Base-by-base conservation (phyloP, 2,888 invertebrate genomes). In the Machimus atricapillus region DNA sequence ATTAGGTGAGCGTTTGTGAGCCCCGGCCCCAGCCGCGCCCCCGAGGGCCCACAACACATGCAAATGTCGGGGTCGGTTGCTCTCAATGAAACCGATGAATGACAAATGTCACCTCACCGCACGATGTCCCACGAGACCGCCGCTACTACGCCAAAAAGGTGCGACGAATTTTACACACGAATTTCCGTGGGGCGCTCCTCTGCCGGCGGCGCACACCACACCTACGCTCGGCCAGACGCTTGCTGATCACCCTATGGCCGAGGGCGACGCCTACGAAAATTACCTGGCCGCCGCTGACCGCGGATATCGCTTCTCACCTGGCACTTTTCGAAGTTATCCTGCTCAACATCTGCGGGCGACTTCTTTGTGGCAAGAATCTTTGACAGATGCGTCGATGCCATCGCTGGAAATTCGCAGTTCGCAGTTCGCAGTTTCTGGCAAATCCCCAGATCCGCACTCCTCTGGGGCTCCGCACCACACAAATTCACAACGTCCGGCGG, bases 341-440 rank as follows among this genome's bases (percentile, higher is more conserved):
- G 82, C 74, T 88, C 86, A 76, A 87, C 77, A 73, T 88, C 88
- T 58, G 88, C 88, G 85, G 77, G 87, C 23, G 88, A 87, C 87
- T 88, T 88, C 82, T 87, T 88, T 77, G 87, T 81, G 37, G 85
- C 86, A 12, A 88, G 74, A 58, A 88, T 87, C 86, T 87, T 88
- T 82, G 88, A 83, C 66, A 88, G 56, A 74, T 88, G 88, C 43
- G 87, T 87, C 27, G 88, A 88, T 85, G 88, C 88, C 88, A 88
- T 88, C 58, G 37, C 31, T 74, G 66, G 66, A 66, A 66, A 23
- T 23, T 19, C 66, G 27, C 9, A 66, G 66, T 23, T 19, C 66
- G 27, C 9, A 66, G 66, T 23, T 66, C 66, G 27, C 9, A 66
- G 27, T 23, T 66, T 66, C 5, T 66, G 9, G 66, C 12, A 12